These are phyloP conservation scores for Serrognathus titanus DNA, from an alignment of 2,888 invertebrate species.

Conservation along the genomic window DNA sequence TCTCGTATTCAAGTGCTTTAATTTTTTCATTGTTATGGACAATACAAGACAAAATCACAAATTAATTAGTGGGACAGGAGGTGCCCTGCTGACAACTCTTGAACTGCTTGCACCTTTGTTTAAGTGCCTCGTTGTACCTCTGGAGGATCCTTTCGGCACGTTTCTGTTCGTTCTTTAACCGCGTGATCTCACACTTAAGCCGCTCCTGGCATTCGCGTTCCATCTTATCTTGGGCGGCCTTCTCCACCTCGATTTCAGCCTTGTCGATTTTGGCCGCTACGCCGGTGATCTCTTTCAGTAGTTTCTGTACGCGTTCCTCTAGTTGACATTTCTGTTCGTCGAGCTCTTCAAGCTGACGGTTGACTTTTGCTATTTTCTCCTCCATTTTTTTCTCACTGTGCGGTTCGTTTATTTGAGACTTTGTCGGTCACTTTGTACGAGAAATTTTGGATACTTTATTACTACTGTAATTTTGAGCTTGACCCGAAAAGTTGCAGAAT, in stretches of 20 bases:
- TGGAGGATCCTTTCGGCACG: slow-evolving; percentile 10
- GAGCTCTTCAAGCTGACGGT: slow-evolving; percentile 4
- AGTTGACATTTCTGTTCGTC: slow-evolving; percentile 11
- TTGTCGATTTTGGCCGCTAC: slow-evolving; percentile 7
- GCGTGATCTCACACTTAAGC: slow-evolving; percentile 8
- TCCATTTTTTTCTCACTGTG: background rate
- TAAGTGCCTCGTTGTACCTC: slow-evolving; percentile 9
- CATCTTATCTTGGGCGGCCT: slow-evolving; percentile 11
- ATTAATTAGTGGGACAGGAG: background rate
- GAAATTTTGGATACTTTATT: too few relatives aligned
- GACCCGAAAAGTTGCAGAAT: too few relatives aligned
- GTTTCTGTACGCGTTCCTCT: slow-evolving; percentile 10
- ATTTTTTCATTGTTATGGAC: too few relatives aligned
- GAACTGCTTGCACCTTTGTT: slow-evolving; percentile 7
- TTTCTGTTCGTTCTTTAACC: slow-evolving; percentile 14
- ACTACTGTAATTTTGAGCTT: too few relatives aligned
- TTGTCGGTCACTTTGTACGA: too few relatives aligned
- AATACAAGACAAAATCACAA: too few relatives aligned
- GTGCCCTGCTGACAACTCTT: slow-evolving; percentile 1
- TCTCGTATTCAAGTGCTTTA: too few relatives aligned
- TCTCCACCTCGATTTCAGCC: slow-evolving; percentile 13
- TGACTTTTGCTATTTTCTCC: slow-evolving; percentile 8
- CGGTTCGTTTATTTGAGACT: too few relatives aligned
- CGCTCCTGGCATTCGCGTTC: slow-evolving; percentile 12
- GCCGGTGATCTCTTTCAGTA: slow-evolving; percentile 7